Evolutionary conservation across 2,113 vertebrate genomes (phyloP).

Genomic region (Cyphomyrus plagiostoma): DNA sequence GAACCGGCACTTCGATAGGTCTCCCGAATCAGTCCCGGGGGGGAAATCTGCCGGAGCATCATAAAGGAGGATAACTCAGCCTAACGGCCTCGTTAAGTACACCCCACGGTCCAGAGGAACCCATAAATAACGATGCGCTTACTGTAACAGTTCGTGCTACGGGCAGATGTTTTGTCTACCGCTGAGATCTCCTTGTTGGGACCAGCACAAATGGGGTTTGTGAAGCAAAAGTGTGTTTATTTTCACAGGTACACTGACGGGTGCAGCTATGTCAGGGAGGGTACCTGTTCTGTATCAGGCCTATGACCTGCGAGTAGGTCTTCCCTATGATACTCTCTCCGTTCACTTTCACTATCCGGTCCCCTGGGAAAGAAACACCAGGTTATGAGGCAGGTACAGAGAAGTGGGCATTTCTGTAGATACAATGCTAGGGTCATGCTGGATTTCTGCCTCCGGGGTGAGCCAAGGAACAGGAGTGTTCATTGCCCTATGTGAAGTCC

Average conservation of each 20-base stretch:
- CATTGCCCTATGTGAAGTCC: background rate
- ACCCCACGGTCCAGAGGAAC: background rate
- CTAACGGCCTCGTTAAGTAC: background rate
- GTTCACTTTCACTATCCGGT: constrained; percentile 95
- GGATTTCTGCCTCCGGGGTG: background rate
- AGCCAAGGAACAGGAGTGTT: background rate
- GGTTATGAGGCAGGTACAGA: background rate
- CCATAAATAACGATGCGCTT: background rate
- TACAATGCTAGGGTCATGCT: background rate
- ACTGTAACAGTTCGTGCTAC: background rate
- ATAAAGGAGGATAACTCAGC: background rate
- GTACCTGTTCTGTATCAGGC: constrained; percentile 95
- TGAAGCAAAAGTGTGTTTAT: background rate
- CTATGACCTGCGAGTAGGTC: constrained; percentile 95
- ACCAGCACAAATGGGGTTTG: background rate
- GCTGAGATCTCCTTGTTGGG: background rate
- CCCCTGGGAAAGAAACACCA: constrained; percentile 61
- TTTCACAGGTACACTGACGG: background rate
- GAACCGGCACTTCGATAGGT: background rate
- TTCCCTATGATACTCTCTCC: constrained; percentile 95
- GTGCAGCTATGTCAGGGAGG: background rate
- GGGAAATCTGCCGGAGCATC: background rate
- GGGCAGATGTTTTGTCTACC: background rate
- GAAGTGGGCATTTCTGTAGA: background rate
- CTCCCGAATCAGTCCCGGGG: background rate